A percentile compares a stretch with the other conserved stretches of the same genome.
Evolutionary conservation across 2,888 invertebrate species (phyloP).

Genomic region (Lasioglossum figueresi): DNA sequence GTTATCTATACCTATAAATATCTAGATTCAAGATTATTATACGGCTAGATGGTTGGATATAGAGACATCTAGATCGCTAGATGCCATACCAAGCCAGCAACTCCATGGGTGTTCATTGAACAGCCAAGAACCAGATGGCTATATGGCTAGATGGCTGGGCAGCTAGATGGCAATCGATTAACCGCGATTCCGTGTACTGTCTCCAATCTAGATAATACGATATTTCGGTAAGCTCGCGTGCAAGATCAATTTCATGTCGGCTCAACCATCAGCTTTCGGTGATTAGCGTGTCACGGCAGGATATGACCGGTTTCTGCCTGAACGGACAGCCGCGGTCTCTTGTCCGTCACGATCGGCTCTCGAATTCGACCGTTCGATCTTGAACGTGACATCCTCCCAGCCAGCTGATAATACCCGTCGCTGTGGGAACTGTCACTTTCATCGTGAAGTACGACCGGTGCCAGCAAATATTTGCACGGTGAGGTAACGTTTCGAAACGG

Average conservation of each 20-base stretch:
- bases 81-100: background rate
- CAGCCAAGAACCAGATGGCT: background rate
- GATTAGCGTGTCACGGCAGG: slow-evolving; percentile 34
- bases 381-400: slow-evolving; percentile 32
- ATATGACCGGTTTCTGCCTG: slow-evolving; percentile 28
- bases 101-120: background rate
- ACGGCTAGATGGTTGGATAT: too few species aligned
- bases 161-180: background rate
- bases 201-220: slow-evolving; percentile 7
- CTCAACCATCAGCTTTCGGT: slow-evolving; percentile 33
- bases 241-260: slow-evolving; percentile 36
- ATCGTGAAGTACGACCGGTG: slow-evolving; percentile 49
- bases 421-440: slow-evolving; percentile 56
- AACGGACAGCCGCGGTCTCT: slow-evolving; percentile 20
- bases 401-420: slow-evolving; percentile 23
- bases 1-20: too few species aligned
- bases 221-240: slow-evolving; percentile 49
- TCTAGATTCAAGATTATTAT: too few species aligned
- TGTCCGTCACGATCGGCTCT: background rate
- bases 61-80: background rate
- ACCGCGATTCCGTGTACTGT: background rate
- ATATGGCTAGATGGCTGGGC: background rate
- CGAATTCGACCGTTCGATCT: slow-evolving; percentile 27
- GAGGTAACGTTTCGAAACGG: slow-evolving; percentile 55
- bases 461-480: slow-evolving; percentile 58